Base-by-base conservation (phyloP, 2,113 vertebrate genomes). In the Aptenodytes patagonicus region DNA sequence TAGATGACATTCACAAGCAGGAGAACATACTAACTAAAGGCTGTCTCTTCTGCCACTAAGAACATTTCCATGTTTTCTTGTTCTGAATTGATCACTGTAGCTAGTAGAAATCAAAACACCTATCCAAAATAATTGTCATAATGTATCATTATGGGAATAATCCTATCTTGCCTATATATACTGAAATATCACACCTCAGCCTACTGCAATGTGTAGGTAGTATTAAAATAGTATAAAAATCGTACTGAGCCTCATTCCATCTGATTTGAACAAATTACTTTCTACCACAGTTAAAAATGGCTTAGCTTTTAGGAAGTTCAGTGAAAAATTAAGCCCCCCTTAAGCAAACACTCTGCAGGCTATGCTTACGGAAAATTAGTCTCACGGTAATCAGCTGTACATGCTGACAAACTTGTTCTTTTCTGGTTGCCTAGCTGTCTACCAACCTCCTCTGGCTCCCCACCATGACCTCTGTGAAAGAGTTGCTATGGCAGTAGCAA, bases 321-420 rank as follows among this genome's bases (percentile, higher is more conserved):
- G 76, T 83, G 38, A 94, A 93, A 93, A 97, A 96, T 94, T 93
- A 87, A 95, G 58, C 76, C 96, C 36, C 55, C 65, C 81, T 96
- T 90, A 94, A 96, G 96, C 82, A 71, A 94, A 97, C 64, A 93
- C 66, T 21, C 49, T 47, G 68, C 64, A 93, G 75, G 81, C 54
- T 91, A 77, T 55, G 51, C 81, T 94, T 94, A 91, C 90, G 95
- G 93, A 95, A 97, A 97, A 94, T 94, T 94, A 97, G 97, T 95
- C 97, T 93, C 77, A 90, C 9, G 3, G 82, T 97, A 98, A 98
- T 98, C 96, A 96, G 95, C 93, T 97, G 92, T 94, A 95, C 95
- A 97, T 95, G 97, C 98, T 98, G 97, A 98, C 97, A 95, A 87
- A 91, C 93, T 97, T 96, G 90, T 98, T 98, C 97, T 97, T 94